A percentile compares a stretch with the other conserved stretches of the same genome.
phyloP scores from a whole-genome alignment of 2,797 vertebrate species.

The Acridotheres tristis region DNA sequence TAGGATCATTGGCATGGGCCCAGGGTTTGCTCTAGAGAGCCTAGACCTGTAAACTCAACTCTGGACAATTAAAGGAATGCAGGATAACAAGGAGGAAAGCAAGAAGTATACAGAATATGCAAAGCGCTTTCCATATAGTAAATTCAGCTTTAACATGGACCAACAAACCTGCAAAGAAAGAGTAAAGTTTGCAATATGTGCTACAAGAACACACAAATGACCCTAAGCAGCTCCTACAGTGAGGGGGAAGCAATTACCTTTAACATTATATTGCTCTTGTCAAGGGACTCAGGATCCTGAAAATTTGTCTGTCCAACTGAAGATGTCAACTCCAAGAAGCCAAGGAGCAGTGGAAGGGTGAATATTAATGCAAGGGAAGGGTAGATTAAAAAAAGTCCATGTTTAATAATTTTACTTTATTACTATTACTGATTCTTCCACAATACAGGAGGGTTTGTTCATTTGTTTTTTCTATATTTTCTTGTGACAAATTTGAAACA shows the following conservation, averaged over 20 bases:
- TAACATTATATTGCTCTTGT: background rate
- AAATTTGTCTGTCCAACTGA: background rate
- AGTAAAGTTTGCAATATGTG: background rate
- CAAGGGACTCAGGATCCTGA: background rate
- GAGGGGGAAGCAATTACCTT: background rate
- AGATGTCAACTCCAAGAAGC: background rate
- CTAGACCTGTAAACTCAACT: background rate
- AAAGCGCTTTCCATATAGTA: rapidly evolving
- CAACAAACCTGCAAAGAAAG: background rate
- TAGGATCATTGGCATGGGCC: rapidly evolving
- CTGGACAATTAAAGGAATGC: background rate
- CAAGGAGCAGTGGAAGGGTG: background rate
- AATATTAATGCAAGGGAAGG: background rate
- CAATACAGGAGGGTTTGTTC: rapidly evolving
- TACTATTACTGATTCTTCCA: background rate
- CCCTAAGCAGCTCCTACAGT: background rate
- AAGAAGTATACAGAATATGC: background rate
- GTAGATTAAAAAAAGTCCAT: background rate
- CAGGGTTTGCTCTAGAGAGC: background rate
- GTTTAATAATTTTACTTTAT: background rate
- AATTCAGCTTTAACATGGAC: background rate
- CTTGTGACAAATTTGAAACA: background rate
- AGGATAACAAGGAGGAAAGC: background rate
- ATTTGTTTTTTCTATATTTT: background rate
- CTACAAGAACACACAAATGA: background rate